phyloP scores from a whole-genome alignment of 2,797 vertebrate species.

The Sciurus vulgaris region DNA sequence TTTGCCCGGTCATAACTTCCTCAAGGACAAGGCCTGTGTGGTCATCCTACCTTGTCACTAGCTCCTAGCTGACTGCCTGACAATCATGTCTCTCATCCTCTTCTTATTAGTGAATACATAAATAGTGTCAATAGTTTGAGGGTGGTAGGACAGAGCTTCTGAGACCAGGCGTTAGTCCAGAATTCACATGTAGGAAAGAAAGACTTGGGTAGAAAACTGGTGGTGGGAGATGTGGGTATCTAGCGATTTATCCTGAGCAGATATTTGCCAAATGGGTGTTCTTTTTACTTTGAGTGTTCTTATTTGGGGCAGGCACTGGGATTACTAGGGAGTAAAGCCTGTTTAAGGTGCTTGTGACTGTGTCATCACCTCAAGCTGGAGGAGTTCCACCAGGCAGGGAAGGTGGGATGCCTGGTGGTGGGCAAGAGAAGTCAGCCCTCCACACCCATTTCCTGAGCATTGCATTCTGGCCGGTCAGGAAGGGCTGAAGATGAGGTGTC shows the following conservation, averaged over 20 bases:
- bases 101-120: not conserved
- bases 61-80: not conserved
- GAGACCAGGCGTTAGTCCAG: not conserved
- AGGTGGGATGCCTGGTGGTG: not conserved
- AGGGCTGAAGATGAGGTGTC: not conserved
- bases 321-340: not conserved
- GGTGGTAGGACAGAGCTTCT: not conserved
- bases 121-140: not conserved
- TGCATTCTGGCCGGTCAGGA: not conserved
- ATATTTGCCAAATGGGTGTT: not conserved
- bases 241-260: not conserved
- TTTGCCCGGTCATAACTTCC: not conserved
- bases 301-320: not conserved
- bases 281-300: not conserved
- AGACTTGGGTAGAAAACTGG: not conserved
- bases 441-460: not conserved
- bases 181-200: not conserved
- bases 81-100: not conserved
- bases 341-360: not conserved
- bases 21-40: not conserved
- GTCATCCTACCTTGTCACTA: not conserved
- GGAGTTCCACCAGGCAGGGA: not conserved
- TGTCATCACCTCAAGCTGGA: not conserved
- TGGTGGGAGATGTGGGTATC: not conserved
- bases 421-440: not conserved